Conservation (phyloP, 1,140 invertebrate genomes). For the Tetragonula clypearis region DNA sequence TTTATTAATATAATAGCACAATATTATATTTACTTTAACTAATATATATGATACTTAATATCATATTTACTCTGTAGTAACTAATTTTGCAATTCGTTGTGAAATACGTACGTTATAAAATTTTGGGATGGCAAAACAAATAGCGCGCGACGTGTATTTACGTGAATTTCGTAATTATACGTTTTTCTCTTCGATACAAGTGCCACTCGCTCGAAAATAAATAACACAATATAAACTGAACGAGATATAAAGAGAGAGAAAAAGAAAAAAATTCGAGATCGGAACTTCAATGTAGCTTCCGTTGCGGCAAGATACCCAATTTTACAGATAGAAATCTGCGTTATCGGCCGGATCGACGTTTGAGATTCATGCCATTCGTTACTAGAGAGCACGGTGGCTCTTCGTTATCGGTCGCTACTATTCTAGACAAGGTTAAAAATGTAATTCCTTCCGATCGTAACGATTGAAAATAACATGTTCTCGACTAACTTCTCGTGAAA, state of each 20-base stretch:
- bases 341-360: conserved; percentile 51
- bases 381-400: conserved; percentile 50
- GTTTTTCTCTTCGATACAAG: neutral
- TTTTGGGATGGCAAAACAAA: neutral
- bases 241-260: neutral
- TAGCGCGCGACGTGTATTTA: neutral
- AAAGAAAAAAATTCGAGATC: no score
- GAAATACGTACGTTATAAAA: neutral
- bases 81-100: neutral
- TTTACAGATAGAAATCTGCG: conserved; percentile 17
- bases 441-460: neutral
- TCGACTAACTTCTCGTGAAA: neutral
- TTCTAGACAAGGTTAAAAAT: neutral
- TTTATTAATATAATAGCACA: neutral
- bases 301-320: neutral
- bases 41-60: no score
- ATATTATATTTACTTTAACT: no score
- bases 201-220: neutral
- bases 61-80: no score
- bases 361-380: conserved; percentile 12
- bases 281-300: neutral
- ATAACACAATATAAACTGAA: neutral
- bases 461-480: neutral
- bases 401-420: neutral
- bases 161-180: no score